phyloP scores from a whole-genome alignment of 2,797 vertebrate genomes.

The Sebastes iracundus region DNA sequence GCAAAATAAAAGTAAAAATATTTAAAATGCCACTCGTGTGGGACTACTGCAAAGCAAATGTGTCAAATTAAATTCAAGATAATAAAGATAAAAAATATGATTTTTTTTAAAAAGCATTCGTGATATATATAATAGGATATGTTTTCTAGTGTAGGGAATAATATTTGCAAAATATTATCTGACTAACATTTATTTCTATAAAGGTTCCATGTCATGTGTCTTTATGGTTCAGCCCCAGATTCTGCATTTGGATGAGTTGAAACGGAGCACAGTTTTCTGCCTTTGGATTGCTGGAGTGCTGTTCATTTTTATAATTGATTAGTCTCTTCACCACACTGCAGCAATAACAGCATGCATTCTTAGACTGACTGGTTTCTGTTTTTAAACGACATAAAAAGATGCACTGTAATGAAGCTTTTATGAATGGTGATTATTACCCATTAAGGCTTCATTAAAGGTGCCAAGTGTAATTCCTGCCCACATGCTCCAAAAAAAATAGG shows the following conservation, averaged over 20 bases:
- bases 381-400: slow-evolving; percentile 1
- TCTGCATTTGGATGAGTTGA: not conserved
- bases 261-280: not conserved
- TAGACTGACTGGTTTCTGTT: not conserved
- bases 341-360: not conserved
- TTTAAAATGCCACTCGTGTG: not conserved
- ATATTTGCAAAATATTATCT: not conserved
- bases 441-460: slow-evolving; percentile 11
- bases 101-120: not conserved
- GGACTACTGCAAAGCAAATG: too few relatives aligned
- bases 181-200: not conserved
- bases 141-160: not conserved
- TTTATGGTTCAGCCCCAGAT: not conserved
- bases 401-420: not conserved
- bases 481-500: not conserved
- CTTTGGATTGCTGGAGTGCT: not conserved
- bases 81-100: not conserved
- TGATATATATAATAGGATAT: not conserved
- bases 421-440: slow-evolving; percentile 5
- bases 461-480: not conserved
- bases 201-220: not conserved
- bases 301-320: slow-evolving; percentile 19
- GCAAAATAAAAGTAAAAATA: not conserved
- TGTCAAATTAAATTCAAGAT: not conserved
- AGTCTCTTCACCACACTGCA: not conserved